phyloP scores from a whole-genome alignment of 1,140 invertebrate genomes.

The Drosophila kepulauana region DNA sequence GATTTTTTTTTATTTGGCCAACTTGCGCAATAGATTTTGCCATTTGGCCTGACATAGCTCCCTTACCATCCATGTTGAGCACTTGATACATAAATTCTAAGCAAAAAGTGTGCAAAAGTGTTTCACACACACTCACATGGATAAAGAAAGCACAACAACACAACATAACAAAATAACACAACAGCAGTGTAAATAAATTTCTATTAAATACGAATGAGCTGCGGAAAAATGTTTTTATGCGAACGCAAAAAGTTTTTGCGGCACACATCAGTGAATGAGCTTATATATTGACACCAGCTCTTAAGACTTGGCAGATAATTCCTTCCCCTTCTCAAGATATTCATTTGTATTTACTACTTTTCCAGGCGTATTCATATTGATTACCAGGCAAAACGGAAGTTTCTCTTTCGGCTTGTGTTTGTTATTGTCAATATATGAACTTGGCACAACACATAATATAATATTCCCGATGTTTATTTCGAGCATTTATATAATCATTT shows the following conservation, averaged over 20 bases:
- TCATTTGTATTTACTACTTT: neutral
- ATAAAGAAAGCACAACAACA: constrained; percentile 7
- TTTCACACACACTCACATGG: constrained; percentile 34
- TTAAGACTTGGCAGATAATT: neutral
- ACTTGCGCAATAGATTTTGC: constrained; percentile 51
- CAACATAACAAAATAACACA: neutral
- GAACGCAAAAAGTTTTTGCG: constrained; percentile 54
- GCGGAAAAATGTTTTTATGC: constrained; percentile 60
- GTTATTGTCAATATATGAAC: neutral
- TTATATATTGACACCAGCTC: constrained; percentile 41
- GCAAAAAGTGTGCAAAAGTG: constrained; percentile 74
- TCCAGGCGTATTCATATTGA: neutral
- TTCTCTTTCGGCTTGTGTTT: neutral
- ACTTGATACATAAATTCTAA: constrained; percentile 64
- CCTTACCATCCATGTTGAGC: neutral
- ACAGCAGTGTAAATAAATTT: constrained; percentile 67
- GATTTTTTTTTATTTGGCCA: constrained; percentile 63
- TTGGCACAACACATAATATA: neutral
- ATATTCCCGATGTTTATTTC: neutral
- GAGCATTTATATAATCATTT: too few relatives aligned
- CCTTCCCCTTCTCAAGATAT: constrained; percentile 1
- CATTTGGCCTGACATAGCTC: constrained; percentile 10
- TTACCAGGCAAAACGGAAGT: neutral
- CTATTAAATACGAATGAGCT: constrained; percentile 78
- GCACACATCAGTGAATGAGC: constrained; percentile 19